A percentile compares a stretch with the other conserved stretches of the same genome.
Evolutionary conservation across 2,797 vertebrate genomes (phyloP).

Genomic region (Urosaurus nigricauda): DNA sequence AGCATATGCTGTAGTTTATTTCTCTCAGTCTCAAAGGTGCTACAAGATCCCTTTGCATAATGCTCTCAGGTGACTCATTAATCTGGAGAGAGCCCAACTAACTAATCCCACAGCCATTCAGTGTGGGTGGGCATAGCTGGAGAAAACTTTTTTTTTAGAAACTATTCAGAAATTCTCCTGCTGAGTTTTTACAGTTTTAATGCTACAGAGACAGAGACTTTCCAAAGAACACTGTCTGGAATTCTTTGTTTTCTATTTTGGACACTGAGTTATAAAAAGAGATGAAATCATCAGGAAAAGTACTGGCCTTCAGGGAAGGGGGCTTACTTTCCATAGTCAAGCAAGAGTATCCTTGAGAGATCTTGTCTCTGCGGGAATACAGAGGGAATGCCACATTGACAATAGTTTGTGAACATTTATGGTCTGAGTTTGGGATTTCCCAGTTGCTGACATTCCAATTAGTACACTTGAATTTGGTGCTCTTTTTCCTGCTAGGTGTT

Average conservation of each 20-base stretch:
- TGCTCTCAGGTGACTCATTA: not conserved
- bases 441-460: not conserved
- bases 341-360: not conserved
- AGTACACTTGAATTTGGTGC: not conserved
- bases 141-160: constrained; percentile 11
- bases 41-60: too few relatives aligned
- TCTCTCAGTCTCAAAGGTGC: too few relatives aligned
- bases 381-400: not conserved
- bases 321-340: not conserved
- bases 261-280: constrained; percentile 24
- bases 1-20: too few relatives aligned
- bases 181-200: not conserved
- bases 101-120: not conserved
- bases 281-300: constrained; percentile 26
- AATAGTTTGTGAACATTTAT: not conserved
- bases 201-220: not conserved
- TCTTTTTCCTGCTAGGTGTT: not conserved
- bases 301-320: not conserved
- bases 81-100: not conserved
- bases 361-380: not conserved
- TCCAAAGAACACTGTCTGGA: not conserved
- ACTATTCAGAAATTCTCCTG: not conserved
- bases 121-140: not conserved
- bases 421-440: not conserved
- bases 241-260: constrained; percentile 25